Conservation (phyloP, 2,113 vertebrate species). For the Manacus vitellinus region DNA sequence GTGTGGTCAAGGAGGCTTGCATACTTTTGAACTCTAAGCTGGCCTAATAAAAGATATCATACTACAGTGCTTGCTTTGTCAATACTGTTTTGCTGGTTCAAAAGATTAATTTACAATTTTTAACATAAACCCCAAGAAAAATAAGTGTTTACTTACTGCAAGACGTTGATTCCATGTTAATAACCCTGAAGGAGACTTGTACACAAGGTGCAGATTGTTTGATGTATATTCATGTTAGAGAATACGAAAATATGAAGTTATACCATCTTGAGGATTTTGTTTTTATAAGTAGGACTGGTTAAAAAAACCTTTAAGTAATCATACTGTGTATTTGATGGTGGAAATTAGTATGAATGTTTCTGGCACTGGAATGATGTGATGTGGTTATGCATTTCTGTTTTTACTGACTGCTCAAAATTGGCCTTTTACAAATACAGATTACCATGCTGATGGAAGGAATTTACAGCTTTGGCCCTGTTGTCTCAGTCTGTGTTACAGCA, state of each 20-base stretch:
- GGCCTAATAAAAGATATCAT: slow-evolving; percentile 67
- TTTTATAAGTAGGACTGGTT: slow-evolving; percentile 34
- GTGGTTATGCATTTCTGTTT: slow-evolving; percentile 54
- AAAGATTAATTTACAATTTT: slow-evolving; percentile 71
- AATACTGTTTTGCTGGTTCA: slow-evolving; percentile 51
- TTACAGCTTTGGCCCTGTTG: slow-evolving; percentile 34
- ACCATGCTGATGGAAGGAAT: slow-evolving; percentile 59
- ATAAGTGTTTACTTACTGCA: slow-evolving; percentile 49
- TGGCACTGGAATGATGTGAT: slow-evolving; percentile 47
- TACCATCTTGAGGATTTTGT: slow-evolving; percentile 31
- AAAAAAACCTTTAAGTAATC: slow-evolving; percentile 54
- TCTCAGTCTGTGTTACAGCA: slow-evolving; percentile 17
- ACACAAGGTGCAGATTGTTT: slow-evolving; percentile 57
- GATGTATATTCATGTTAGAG: neutral
- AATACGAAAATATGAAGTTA: slow-evolving; percentile 55
- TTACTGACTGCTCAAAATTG: slow-evolving; percentile 40
- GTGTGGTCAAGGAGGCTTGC: slow-evolving; percentile 50
- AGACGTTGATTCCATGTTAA: slow-evolving; percentile 58
- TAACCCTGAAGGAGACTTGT: slow-evolving; percentile 14
- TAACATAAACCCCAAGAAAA: slow-evolving; percentile 58
- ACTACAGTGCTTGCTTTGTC: slow-evolving; percentile 68
- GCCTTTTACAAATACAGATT: slow-evolving; percentile 52
- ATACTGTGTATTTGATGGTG: slow-evolving; percentile 47
- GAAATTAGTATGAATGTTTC: slow-evolving; percentile 56
- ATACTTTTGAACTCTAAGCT: slow-evolving; percentile 63